A percentile compares a stretch with the other conserved stretches of the same genome.
phyloP scores from a whole-genome alignment of 2,888 invertebrate genomes.

The Iphiclides podalirius region DNA sequence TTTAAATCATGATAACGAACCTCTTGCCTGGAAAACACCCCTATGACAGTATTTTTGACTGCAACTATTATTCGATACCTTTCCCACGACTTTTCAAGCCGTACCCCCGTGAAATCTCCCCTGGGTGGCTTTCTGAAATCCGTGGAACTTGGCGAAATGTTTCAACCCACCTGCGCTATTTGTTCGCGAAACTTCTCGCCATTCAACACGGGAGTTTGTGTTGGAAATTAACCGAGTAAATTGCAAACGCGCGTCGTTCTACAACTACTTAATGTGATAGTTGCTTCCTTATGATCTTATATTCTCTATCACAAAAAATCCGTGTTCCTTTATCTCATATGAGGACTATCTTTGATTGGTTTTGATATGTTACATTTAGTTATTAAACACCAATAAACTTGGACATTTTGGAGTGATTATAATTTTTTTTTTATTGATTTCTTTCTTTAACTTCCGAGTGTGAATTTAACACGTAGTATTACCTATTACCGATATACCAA shows the following conservation, averaged over 20 bases:
- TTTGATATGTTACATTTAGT: too few relatives aligned
- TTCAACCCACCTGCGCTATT: slow-evolving; percentile 22
- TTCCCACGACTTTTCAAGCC: slow-evolving; percentile 4
- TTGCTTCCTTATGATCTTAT: neutral
- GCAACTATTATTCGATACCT: slow-evolving; percentile 8
- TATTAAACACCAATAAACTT: too few relatives aligned
- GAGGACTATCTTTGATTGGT: too few relatives aligned
- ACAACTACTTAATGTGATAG: slow-evolving; percentile 7
- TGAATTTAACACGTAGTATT: too few relatives aligned
- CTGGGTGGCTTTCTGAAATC: slow-evolving; percentile 22
- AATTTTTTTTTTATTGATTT: too few relatives aligned
- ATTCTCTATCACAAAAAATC: too few relatives aligned
- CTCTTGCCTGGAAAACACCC: too few relatives aligned
- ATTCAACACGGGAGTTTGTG: slow-evolving; percentile 20
- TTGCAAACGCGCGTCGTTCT: slow-evolving; percentile 4
- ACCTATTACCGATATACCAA: too few relatives aligned
- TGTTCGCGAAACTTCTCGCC: slow-evolving; percentile 18
- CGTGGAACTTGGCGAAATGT: slow-evolving; percentile 20
- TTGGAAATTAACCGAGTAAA: slow-evolving; percentile 12
- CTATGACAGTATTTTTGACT: neutral
- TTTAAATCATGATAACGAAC: neutral
- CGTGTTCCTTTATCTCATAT: too few relatives aligned
- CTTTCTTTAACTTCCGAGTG: too few relatives aligned
- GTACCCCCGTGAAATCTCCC: slow-evolving; percentile 13
- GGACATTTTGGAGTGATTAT: too few relatives aligned